Evolutionary conservation across 2,797 vertebrate species (phyloP).

Genomic region (Helostoma temminkii): DNA sequence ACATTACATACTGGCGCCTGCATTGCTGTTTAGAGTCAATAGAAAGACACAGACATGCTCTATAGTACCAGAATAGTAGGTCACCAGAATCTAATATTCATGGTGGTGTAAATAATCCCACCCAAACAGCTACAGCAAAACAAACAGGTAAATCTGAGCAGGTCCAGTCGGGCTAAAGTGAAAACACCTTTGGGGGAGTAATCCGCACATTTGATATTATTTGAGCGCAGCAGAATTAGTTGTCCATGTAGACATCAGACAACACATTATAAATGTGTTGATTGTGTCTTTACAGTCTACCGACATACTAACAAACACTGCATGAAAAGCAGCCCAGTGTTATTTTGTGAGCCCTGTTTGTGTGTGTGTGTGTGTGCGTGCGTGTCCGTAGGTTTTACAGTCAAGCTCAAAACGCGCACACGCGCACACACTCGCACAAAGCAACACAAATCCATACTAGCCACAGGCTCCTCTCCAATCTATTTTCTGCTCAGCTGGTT

Average conservation of each 20-base stretch:
- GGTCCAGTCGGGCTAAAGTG: not conserved
- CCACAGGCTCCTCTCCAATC: constrained; percentile 99
- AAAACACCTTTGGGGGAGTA: not conserved
- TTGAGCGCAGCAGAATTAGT: not conserved
- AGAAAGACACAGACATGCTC: not conserved
- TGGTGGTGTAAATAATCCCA: not conserved
- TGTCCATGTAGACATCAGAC: not conserved
- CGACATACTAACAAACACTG: constrained; percentile 32
- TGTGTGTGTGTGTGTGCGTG: constrained; percentile 7
- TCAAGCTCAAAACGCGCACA: constrained; percentile 22
- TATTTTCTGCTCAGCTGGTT: constrained; percentile 99
- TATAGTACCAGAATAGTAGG: no score
- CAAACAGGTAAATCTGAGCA: not conserved
- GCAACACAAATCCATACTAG: constrained; percentile 95
- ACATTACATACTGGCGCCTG: not conserved
- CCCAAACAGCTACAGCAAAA: not conserved
- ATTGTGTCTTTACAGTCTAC: constrained; percentile 27
- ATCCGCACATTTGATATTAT: not conserved
- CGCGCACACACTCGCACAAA: constrained; percentile 77
- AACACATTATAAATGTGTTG: constrained; percentile 24
- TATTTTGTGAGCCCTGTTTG: constrained; percentile 38
- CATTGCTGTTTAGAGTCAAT: not conserved
- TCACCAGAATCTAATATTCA: not conserved
- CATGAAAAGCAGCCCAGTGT: constrained; percentile 26
- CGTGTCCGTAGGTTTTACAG: constrained; percentile 43